These are phyloP conservation scores for Elegia similella DNA, from an alignment of 2,888 invertebrate species.

Conservation along the genomic window DNA sequence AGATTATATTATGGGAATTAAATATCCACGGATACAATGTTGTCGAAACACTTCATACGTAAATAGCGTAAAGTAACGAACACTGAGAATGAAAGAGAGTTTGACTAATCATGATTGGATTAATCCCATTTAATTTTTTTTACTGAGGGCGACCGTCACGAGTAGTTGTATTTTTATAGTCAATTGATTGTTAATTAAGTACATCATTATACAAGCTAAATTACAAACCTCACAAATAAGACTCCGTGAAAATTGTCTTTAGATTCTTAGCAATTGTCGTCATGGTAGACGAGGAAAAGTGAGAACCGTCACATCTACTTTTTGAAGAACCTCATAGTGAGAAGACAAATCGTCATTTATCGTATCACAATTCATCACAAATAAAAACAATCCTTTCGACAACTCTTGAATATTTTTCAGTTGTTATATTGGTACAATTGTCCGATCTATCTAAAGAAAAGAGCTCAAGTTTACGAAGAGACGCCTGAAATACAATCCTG, in stretches of 20 bases:
- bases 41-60: too few species aligned
- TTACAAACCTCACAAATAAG: neutral
- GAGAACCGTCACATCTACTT: too few species aligned
- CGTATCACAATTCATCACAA: too few species aligned
- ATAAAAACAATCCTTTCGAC: neutral
- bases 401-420: conserved; percentile 41
- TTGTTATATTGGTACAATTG: conserved; percentile 75
- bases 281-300: neutral
- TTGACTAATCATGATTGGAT: too few species aligned
- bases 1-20: too few species aligned
- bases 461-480: conserved; percentile 45
- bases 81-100: too few species aligned
- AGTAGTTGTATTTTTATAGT: neutral
- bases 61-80: too few species aligned
- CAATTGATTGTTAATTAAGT: neutral
- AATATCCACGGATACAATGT: too few species aligned
- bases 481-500: conserved; percentile 48
- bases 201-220: neutral
- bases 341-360: too few species aligned
- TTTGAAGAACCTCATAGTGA: too few species aligned
- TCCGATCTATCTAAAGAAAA: conserved; percentile 55
- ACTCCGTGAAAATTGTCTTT: neutral
- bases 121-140: too few species aligned
- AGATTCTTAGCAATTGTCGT: neutral
- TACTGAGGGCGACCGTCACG: neutral